Evolutionary conservation across 2,797 vertebrate species (phyloP), one percentile per base, ranked within the genome.

Genomic region (Galago senegalensis): DNA sequence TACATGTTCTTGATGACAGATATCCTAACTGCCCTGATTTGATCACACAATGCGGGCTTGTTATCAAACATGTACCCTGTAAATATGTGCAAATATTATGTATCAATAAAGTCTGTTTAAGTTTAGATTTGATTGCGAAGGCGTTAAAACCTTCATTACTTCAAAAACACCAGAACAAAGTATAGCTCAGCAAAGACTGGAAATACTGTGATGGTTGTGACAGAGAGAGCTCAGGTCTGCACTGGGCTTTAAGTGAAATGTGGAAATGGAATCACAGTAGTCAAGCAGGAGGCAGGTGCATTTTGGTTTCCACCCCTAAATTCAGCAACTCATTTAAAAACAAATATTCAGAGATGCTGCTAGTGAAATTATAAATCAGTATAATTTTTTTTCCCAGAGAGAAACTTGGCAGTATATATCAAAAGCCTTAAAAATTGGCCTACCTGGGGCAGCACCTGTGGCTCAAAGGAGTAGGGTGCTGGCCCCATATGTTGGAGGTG

Each of bases 1-100:
- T 72, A 14, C 1, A 25, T 27, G 13, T 43, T 43, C 2, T 0
- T 27, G 37, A 23, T 40, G 70, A 43, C 0, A 0, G 23, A 73
- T 27, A 27, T 73, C 23, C 37, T 43, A 16, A 16, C 3, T 4
- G 27, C 40, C 70, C 72, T 43, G 40, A 46, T 29, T 21, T 43
- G 72, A 16, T 46, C 72, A 29, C 3, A 1, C 3, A 14, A 7
- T 70, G 14, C 9, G 14, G 43, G 40, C 72, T 16, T 13, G 61
- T 14, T 16, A 46, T 43, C 14, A 9, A 43, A 46, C 25, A 21
- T 27, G 37, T 73, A 25, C 25, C 40, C 40, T 16, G 2, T 43
- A 73, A 43, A 46, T 16, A 46, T 46, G 72, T 46, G 17, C 25
- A 46, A 29, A 43, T 70, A 34, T 11, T 16, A 46, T 46, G 40